phyloP scores from a whole-genome alignment of 2,797 vertebrate species.

The Crenichthys baileyi region DNA sequence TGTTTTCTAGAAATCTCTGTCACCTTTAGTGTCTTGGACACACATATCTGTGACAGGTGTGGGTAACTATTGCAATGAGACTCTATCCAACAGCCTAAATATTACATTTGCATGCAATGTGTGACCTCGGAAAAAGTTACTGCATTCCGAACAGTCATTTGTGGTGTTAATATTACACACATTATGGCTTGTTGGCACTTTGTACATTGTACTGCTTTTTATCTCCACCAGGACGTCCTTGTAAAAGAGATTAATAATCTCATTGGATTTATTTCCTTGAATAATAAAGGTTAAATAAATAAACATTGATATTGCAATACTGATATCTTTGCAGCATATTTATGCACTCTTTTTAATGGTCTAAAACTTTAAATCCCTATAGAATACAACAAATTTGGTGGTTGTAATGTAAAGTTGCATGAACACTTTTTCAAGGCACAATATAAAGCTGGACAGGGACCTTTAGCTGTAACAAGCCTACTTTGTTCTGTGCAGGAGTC shows the following conservation, averaged over 20 bases:
- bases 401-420: neutral
- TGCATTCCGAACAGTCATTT: neutral
- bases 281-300: too few relatives aligned
- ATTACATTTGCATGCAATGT: neutral
- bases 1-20: neutral
- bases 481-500: slow-evolving; percentile 83
- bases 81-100: neutral
- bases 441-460: neutral
- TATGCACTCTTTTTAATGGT: neutral
- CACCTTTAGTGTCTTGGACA: neutral
- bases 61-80: neutral
- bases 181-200: too few relatives aligned
- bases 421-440: neutral
- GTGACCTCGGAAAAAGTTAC: neutral
- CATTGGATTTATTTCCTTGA: too few relatives aligned
- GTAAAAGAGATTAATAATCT: too few relatives aligned
- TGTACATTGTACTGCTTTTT: too few relatives aligned
- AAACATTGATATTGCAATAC: neutral
- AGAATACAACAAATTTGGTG: too few relatives aligned
- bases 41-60: neutral
- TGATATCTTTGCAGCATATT: neutral
- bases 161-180: neutral
- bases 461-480: neutral
- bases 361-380: neutral
- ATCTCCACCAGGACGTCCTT: too few relatives aligned